These are phyloP conservation scores for Poecilia wingei DNA, from an alignment of 2,797 vertebrate genomes.

Conservation along the genomic window DNA sequence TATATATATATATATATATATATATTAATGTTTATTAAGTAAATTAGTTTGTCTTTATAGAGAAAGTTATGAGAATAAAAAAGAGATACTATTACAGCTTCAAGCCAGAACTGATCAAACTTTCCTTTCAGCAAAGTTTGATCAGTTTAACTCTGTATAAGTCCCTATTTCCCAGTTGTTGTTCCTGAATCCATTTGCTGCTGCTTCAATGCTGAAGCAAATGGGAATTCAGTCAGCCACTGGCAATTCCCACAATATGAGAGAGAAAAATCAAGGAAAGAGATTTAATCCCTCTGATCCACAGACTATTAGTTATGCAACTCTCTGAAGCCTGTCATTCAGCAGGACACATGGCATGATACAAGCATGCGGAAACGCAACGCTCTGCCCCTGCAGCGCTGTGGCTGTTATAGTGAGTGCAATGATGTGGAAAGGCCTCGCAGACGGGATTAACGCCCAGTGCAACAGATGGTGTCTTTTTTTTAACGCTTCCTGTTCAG, in stretches of 20 bases:
- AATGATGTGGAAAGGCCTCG: conserved; percentile 73
- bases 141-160: background rate
- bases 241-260: background rate
- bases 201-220: background rate
- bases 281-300: conserved; percentile 30
- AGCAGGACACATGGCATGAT: conserved; percentile 38
- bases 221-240: background rate
- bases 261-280: background rate
- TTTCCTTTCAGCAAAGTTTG: background rate
- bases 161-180: background rate
- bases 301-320: conserved; percentile 52
- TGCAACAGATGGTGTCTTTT: conserved; percentile 80
- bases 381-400: conserved; percentile 31
- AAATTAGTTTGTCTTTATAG: background rate
- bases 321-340: conserved; percentile 31
- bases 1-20: too few relatives aligned
- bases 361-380: conserved; percentile 43
- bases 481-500: conserved; percentile 55
- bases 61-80: background rate
- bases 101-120: too few relatives aligned
- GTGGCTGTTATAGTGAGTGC: conserved; percentile 41
- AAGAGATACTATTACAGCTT: background rate
- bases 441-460: conserved; percentile 75
- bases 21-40: background rate
- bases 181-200: background rate